Base-by-base conservation (phyloP, 64 coral and sea anemone genomes). In the Acropora yongei region DNA sequence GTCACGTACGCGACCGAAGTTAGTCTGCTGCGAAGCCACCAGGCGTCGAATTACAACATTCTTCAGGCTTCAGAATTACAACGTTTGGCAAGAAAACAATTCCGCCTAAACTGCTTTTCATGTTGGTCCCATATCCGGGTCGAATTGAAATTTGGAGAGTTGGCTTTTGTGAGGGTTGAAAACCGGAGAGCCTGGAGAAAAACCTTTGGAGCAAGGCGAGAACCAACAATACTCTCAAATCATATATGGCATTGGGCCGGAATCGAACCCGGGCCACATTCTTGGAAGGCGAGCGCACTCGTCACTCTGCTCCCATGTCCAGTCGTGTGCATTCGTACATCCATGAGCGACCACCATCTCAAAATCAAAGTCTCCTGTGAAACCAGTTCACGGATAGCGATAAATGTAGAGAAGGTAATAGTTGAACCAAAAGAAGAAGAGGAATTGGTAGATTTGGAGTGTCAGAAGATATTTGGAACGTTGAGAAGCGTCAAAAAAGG, bases 321-420 rank as follows among this genome's bases (percentile, higher is more conserved):
- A 53, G 5, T 53, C 0, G 50, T 53, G 1, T 53, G 9, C 50
- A 53, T 53, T 53, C 50, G 1, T 53, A 53, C 50, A 53, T 53
- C 9, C 50, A 53, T 53, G 51, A 79, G 45, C 44, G 77, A 79
- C 47, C 77, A 53, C 48, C 46, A n/a, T 79, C 16, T 50, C 77
- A 79, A 79, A 79, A 79, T 79, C 45, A 49, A 53, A 49, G 77
- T 20, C 77, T 79, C 77, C 77, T 79, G 77, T 79, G 77, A 79
- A 47, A 50, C 77, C 44, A 49, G 77, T 17, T 79, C 6, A 79
- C 51, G 77, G 44, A 49, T 79, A 53, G 3, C 5, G 44, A 13
- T 76, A 76, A 76, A 42, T 44, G 2, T 76, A 42, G 9, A 18
- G 77, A 79, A 50, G 18, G 77, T 53, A 77, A n/a, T n/a, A 53